Percentiles rank a stretch among this genome's conserved stretches.
phyloP scores from a whole-genome alignment of 2,888 invertebrate species.

The Apotomis turbidana region DNA sequence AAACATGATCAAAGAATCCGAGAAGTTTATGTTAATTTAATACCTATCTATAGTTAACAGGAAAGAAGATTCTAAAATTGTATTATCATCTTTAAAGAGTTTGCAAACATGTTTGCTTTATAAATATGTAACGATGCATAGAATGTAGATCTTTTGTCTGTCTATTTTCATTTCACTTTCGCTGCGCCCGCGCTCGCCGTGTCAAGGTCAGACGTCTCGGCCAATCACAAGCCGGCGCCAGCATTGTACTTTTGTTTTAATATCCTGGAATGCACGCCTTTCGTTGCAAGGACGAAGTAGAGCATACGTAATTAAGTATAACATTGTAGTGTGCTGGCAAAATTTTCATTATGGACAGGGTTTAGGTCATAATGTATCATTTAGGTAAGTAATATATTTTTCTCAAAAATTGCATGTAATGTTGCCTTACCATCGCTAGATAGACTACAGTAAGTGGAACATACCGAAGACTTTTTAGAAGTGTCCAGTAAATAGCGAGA shows the following conservation, averaged over 20 bases:
- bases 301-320: not conserved
- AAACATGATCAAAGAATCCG: no score
- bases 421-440: no score
- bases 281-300: conserved; percentile 31
- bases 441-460: no score
- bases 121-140: conserved; percentile 37
- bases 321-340: not conserved
- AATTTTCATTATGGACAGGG: not conserved
- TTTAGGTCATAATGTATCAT: not conserved
- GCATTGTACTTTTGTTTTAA: conserved; percentile 28
- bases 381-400: no score
- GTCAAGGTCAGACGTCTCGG: conserved; percentile 55
- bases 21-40: no score
- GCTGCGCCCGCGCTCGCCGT: conserved; percentile 50
- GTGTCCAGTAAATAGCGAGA: no score
- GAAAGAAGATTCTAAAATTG: no score
- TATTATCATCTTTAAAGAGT: not conserved
- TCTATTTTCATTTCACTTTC: conserved; percentile 63
- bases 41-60: no score
- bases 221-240: conserved; percentile 22
- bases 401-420: no score
- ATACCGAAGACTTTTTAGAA: no score
- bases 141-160: conserved; percentile 45
- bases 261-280: conserved; percentile 25
- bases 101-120: conserved; percentile 21